Conservation (phyloP, 2,888 invertebrate genomes). For the Stegophylla sp. region DNA sequence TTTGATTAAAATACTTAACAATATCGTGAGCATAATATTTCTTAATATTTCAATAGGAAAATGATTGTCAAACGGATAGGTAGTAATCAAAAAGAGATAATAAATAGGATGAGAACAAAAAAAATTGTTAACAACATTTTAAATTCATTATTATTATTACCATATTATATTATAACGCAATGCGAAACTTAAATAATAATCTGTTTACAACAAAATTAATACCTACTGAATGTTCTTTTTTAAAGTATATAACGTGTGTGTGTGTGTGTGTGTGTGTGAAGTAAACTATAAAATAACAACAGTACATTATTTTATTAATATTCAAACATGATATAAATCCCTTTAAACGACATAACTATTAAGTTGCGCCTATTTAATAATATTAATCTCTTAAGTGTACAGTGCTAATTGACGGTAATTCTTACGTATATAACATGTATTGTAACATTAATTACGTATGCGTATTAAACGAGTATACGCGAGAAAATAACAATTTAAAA, state of each 20-base stretch:
- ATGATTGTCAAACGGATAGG: too few species aligned
- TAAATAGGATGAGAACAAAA: too few species aligned
- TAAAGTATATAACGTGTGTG: not conserved
- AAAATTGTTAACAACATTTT: not conserved
- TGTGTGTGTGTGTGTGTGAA: not conserved
- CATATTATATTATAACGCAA: conserved; percentile 5
- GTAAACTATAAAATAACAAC: conserved; percentile 33
- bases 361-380: not conserved
- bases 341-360: conserved; percentile 2
- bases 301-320: conserved; percentile 15
- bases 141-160: conserved; percentile 15
- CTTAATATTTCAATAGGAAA: too few species aligned
- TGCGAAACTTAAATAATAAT: conserved; percentile 9
- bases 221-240: conserved; percentile 5
- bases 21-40: too few species aligned
- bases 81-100: too few species aligned
- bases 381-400: not conserved
- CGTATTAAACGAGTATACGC: too few species aligned
- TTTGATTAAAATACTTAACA: too few species aligned
- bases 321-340: conserved; percentile 28
- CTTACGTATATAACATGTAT: too few species aligned
- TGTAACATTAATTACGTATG: conserved; percentile 4
- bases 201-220: conserved; percentile 8
- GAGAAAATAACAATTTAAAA: too few species aligned
- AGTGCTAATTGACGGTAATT: too few species aligned